phyloP scores from a whole-genome alignment of 2,888 invertebrate species.

The Drosophila paracracens region DNA sequence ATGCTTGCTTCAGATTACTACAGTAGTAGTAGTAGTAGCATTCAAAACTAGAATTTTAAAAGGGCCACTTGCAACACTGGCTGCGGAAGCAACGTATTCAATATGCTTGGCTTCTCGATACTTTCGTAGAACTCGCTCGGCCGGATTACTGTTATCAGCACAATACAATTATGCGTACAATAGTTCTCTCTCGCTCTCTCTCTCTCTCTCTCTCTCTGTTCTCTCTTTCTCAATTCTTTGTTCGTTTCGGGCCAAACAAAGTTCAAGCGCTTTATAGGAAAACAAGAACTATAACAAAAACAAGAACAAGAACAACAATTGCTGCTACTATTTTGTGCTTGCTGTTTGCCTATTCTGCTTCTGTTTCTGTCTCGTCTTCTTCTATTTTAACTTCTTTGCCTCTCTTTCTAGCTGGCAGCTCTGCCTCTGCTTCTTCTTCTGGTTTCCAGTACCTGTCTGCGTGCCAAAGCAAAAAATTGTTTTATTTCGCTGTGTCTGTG shows the following conservation, averaged over 20 bases:
- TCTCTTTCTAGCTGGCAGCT: slow-evolving; percentile 3
- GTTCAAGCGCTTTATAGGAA: slow-evolving; percentile 43
- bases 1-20: slow-evolving; percentile 20
- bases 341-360: slow-evolving; percentile 12
- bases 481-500: slow-evolving; percentile 11
- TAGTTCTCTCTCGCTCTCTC: slow-evolving; percentile 3
- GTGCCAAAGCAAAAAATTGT: slow-evolving; percentile 51
- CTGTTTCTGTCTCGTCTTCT: slow-evolving; percentile 15
- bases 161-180: slow-evolving; percentile 19
- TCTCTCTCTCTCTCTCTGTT: background rate
- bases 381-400: slow-evolving; percentile 5
- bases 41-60: background rate
- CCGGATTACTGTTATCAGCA: slow-evolving; percentile 55
- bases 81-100: background rate
- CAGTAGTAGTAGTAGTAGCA: background rate
- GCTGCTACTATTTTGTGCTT: slow-evolving; percentile 23
- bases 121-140: slow-evolving; percentile 22
- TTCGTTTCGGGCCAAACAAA: slow-evolving; percentile 31
- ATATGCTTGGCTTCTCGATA: slow-evolving; percentile 2
- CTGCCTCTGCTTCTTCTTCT: slow-evolving; percentile 24
- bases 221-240: slow-evolving; percentile 18
- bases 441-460: slow-evolving; percentile 51
- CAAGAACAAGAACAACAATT: slow-evolving; percentile 24
- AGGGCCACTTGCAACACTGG: slow-evolving; percentile 11
- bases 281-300: slow-evolving; percentile 25